Percentiles rank a stretch among this genome's conserved stretches.
Conservation (phyloP, 1,140 invertebrate genomes). For the Brachionus calyciflorus region DNA sequence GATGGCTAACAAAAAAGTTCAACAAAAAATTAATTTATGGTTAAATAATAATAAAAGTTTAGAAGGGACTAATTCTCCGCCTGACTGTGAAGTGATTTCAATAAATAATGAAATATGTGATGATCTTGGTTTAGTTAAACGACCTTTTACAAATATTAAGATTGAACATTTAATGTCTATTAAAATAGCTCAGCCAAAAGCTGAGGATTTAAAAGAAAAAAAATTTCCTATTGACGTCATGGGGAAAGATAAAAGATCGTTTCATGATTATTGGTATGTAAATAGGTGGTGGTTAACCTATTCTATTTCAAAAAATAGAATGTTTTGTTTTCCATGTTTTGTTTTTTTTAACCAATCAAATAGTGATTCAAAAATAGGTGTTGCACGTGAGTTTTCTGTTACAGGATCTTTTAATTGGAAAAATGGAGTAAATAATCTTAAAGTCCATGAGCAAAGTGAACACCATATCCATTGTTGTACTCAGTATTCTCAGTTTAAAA, state of each 20-base stretch:
- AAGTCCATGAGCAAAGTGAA: neutral
- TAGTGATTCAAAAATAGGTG: neutral
- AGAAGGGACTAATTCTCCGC: too few species aligned
- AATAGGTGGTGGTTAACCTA: constrained; percentile 7
- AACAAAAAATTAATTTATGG: too few species aligned
- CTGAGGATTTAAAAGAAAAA: neutral
- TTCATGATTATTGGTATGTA: constrained; percentile 15
- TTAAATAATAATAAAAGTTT: too few species aligned
- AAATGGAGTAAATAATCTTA: neutral
- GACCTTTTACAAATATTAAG: neutral
- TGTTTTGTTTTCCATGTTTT: constrained; percentile 27
- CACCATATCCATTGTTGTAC: neutral
- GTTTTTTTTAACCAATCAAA: neutral
- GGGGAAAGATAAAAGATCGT: neutral
- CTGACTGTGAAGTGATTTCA: too few species aligned
- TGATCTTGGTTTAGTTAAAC: neutral
- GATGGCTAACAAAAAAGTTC: too few species aligned
- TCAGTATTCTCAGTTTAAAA: neutral
- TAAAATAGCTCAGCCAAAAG: neutral
- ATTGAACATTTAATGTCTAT: neutral
- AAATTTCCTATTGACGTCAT: neutral
- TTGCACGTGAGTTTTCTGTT: neutral
- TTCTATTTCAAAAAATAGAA: neutral
- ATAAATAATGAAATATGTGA: too few species aligned
- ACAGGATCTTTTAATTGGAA: neutral